Conservation (phyloP, 2,797 vertebrate genomes). For the Hypotaenidia philippensis region DNA sequence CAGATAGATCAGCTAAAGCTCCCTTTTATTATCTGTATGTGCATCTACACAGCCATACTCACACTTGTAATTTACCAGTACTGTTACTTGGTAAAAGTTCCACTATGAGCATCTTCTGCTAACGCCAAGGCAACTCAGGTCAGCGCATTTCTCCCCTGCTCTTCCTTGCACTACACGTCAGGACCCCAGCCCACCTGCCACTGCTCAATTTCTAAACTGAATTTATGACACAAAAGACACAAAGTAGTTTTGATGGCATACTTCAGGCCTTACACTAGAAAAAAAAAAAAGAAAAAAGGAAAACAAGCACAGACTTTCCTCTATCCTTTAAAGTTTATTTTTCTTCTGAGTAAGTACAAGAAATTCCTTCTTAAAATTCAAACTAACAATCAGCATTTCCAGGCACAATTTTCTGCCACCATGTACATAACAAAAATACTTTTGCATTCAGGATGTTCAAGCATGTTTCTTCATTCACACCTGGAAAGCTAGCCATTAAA, state of each 20-base stretch:
- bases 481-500: neutral
- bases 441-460: neutral
- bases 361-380: neutral
- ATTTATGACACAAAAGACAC: neutral
- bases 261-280: neutral
- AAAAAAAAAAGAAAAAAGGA: rapidly evolving
- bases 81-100: neutral
- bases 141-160: neutral
- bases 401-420: neutral
- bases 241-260: neutral
- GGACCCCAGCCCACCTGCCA: neutral
- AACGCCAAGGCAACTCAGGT: neutral
- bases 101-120: neutral
- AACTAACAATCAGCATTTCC: constrained; percentile 18
- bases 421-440: neutral
- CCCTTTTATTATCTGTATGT: neutral
- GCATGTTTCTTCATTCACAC: neutral
- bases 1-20: neutral
- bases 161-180: neutral
- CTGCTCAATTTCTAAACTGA: neutral
- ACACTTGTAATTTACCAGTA: neutral
- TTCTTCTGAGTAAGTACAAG: neutral
- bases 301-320: neutral
- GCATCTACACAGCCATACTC: neutral
- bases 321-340: neutral